phyloP scores from a whole-genome alignment of 2,888 invertebrate species.

The Shargacucullia verbasci region DNA sequence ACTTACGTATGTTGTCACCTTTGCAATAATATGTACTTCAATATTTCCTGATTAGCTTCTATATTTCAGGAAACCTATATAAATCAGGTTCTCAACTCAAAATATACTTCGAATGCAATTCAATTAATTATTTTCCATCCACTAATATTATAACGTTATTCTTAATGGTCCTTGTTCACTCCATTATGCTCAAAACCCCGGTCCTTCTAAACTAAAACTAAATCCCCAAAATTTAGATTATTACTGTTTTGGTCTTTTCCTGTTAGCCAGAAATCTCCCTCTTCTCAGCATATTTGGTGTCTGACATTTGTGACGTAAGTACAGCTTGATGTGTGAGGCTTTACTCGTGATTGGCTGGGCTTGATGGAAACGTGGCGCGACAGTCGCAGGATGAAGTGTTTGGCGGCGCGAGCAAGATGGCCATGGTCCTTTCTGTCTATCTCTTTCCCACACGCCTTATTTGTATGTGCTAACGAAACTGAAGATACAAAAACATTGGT shows the following conservation, averaged over 20 bases:
- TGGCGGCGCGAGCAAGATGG: conserved; percentile 87
- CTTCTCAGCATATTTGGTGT: conserved; percentile 68
- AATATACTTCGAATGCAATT: no score
- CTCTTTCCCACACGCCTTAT: conserved; percentile 74
- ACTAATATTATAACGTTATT: no score
- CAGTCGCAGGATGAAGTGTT: conserved; percentile 74
- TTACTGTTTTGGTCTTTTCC: no score
- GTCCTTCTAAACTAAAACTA: not conserved
- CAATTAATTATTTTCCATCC: not conserved
- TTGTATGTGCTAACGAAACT: conserved; percentile 76
- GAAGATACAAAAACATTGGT: conserved; percentile 65
- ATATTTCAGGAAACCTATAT: not conserved
- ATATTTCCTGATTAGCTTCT: conserved; percentile 16
- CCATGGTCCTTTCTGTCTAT: conserved; percentile 80
- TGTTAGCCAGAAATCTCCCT: conserved; percentile 8
- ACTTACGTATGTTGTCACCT: not conserved
- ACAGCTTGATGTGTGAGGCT: conserved; percentile 73
- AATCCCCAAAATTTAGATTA: not conserved
- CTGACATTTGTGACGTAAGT: conserved; percentile 66
- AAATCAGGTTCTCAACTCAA: not conserved
- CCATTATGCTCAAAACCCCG: not conserved
- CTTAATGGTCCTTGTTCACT: not conserved
- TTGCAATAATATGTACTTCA: not conserved
- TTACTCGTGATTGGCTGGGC: conserved; percentile 70
- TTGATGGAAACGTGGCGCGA: conserved; percentile 57